Conservation (phyloP, 37 sponge, comb jelly and placozoan genomes). For the Petrosia ficiformis region DNA sequence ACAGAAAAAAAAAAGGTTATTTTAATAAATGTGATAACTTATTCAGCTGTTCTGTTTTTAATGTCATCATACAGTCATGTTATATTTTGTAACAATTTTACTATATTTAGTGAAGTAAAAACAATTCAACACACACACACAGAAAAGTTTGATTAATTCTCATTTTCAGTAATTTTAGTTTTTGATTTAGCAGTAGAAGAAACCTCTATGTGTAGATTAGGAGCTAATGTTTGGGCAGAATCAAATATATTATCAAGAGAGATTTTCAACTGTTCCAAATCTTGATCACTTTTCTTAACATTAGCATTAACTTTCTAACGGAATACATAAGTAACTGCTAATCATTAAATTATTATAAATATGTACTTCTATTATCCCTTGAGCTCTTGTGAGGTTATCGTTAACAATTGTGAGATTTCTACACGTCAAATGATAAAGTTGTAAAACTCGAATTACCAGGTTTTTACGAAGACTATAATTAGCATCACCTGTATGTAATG, state of each 20-base stretch:
- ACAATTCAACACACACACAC: too few relatives aligned
- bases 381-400: conserved; percentile 61
- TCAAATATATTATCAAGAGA: conserved; percentile 11
- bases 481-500: conserved; percentile 42
- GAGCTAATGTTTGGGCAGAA: conserved; percentile 26
- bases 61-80: too few relatives aligned
- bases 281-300: conserved; percentile 48
- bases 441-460: conserved; percentile 30
- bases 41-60: too few relatives aligned
- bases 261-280: conserved; percentile 38
- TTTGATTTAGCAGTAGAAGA: too few relatives aligned
- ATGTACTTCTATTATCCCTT: conserved; percentile 46
- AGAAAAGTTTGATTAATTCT: too few relatives aligned
- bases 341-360: not conserved
- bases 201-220: too few relatives aligned
- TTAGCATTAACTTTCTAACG: conserved; percentile 59
- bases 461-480: conserved; percentile 42
- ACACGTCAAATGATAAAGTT: conserved; percentile 41
- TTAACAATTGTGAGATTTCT: conserved; percentile 60
- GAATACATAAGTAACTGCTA: not conserved
- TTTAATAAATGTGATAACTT: too few relatives aligned
- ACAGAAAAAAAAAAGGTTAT: too few relatives aligned
- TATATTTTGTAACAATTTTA: too few relatives aligned
- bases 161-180: too few relatives aligned
- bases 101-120: too few relatives aligned